Conservation (phyloP, 2,797 vertebrate species). For the Hybognathus amarus region DNA sequence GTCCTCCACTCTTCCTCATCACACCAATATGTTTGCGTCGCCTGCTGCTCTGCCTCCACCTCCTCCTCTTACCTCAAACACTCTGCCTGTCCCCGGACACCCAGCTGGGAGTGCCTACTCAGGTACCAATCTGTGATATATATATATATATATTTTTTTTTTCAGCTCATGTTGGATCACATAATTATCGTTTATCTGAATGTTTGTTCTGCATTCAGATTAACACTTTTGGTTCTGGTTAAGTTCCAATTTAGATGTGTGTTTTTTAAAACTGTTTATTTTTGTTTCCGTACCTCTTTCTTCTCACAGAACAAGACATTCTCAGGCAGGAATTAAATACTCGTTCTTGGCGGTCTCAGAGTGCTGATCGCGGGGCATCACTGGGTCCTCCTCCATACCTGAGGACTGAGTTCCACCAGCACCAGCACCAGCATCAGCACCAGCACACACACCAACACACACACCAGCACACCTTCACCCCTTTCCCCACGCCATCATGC, state of each 20-base stretch:
- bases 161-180: not conserved
- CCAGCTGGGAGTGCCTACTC: constrained; percentile 93
- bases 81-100: constrained; percentile 93
- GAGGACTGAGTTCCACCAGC: constrained; percentile 98
- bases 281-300: not conserved
- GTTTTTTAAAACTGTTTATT: not conserved
- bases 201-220: not conserved
- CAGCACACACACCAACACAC: constrained; percentile 99
- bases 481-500: constrained; percentile 99
- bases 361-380: constrained; percentile 93
- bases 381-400: constrained; percentile 95
- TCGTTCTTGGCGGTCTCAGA: constrained; percentile 93
- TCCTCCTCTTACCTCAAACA: constrained; percentile 94
- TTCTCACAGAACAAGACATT: constrained; percentile 90
- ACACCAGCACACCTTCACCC: constrained; percentile 99
- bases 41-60: constrained; percentile 96
- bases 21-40: constrained; percentile 99
- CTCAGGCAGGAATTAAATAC: constrained; percentile 97
- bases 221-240: not conserved
- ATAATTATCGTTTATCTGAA: not conserved
- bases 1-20: constrained; percentile 89
- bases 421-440: constrained; percentile 95
- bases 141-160: too few species aligned
- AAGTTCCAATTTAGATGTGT: not conserved
- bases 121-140: constrained; percentile 80